A percentile compares a stretch with the other conserved stretches of the same genome.
These are phyloP conservation scores for Agrenia bidenticulata DNA, from an alignment of 2,888 invertebrate genomes.

Conservation along the genomic window DNA sequence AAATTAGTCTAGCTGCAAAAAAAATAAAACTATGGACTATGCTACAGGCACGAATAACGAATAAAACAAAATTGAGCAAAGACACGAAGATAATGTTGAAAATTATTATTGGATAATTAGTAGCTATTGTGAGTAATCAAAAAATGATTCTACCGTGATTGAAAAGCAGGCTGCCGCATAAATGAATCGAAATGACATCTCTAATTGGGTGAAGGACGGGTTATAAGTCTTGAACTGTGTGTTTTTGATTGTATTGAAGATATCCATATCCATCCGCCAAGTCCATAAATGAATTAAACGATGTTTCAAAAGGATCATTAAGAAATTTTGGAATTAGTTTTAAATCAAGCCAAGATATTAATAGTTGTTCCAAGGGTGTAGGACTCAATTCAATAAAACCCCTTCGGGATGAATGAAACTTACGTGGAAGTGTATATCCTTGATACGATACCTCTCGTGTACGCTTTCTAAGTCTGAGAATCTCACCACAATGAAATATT, in stretches of 20 bases:
- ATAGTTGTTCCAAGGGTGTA: background rate
- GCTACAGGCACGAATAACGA: conserved; percentile 1
- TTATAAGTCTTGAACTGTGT: conserved; percentile 91
- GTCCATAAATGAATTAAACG: conserved; percentile 14
- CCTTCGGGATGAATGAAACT: no score
- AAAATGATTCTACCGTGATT: conserved; percentile 70
- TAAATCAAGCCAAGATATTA: background rate
- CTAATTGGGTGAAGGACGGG: conserved; percentile 92
- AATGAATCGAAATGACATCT: conserved; percentile 95
- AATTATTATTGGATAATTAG: conserved; percentile 9
- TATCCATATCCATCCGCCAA: no score
- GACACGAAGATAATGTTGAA: background rate
- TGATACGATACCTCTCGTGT: conserved; percentile 79
- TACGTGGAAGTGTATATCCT: conserved; percentile 81
- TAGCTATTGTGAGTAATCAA: conserved; percentile 1
- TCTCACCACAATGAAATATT: conserved; percentile 79
- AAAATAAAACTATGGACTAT: background rate
- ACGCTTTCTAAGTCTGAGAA: conserved; percentile 83
- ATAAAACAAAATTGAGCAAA: conserved; percentile 12
- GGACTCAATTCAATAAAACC: background rate
- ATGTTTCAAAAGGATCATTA: background rate
- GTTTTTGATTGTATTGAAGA: background rate
- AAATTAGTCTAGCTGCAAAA: background rate
- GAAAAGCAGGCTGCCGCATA: conserved; percentile 72
- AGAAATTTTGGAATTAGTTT: background rate